Base-by-base conservation (phyloP, 2,113 vertebrate genomes). In the Pithys albifrons region DNA sequence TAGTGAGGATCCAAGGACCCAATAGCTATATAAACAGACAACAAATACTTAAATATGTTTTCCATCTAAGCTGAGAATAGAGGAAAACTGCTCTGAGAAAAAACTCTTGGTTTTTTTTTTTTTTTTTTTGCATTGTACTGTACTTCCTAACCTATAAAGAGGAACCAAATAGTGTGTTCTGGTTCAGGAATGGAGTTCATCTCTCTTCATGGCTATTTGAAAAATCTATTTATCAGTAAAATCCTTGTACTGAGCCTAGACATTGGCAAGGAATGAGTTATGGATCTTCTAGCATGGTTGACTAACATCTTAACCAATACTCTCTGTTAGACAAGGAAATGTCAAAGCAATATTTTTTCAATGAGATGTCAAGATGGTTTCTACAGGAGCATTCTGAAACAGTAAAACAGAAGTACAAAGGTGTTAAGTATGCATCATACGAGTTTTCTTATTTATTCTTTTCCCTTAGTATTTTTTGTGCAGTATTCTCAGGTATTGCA, bases 11-110 rank as follows among this genome's bases (percentile, higher is more conserved):
- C 11, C 29, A 64, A 89, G 64, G 64, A 58, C 28, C 41, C 54
- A 29, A 89, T 64, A 77, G 13, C 39, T 64, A 45, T 74, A 67
- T 48, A 89, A 95, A 70, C 29, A 78, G 57, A 51, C 8, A 86
- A 69, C 54, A 94, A 81, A 77, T 66, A 92, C 78, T 78, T 75
- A 89, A 88, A 73, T 9, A 81, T 22, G 18, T 89, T 46, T 71
- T 75, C 59, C 23, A 24, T 48, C 77, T 66, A 70, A 79, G 62
- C 35, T 73, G 3, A 76, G 75, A 76, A 83, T 10, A 80, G 72
- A 75, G 28, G 70, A 92, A 94, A 91, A 90, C 55, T 84, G 54
- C 33, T 71, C 43, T 93, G 46, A 88, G 67, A 91, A 69, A 81
- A 70, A 90, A 72, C 46, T 85, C 28, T 49, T 88, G 24, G 39